Conservation (phyloP, 2,888 invertebrate species). For the Cyrtodaria siliqua region DNA sequence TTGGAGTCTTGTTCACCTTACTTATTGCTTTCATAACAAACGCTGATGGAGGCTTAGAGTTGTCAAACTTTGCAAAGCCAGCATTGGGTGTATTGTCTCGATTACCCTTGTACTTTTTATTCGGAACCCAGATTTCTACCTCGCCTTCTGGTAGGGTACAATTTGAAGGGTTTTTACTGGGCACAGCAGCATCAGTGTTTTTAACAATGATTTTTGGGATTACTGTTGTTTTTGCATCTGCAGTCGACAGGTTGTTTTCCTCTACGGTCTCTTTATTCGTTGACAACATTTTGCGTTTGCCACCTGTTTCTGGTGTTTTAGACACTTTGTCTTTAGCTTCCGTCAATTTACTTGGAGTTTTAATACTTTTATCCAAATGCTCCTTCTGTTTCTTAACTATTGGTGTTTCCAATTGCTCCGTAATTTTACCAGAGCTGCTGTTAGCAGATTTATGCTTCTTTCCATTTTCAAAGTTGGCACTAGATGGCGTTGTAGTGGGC, state of each 20-base stretch:
- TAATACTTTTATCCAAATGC: too few species aligned
- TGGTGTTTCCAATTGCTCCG: too few species aligned
- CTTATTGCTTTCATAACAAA: slow-evolving; percentile 68
- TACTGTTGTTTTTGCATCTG: not conserved
- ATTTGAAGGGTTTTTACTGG: not conserved
- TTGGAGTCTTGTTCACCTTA: slow-evolving; percentile 41
- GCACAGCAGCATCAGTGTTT: not conserved
- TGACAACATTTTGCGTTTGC: too few species aligned
- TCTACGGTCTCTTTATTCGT: too few species aligned
- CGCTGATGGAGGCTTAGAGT: slow-evolving; percentile 65
- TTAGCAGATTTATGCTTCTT: too few species aligned
- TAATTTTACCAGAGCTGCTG: too few species aligned
- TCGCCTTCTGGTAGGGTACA: slow-evolving; percentile 48
- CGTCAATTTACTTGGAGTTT: too few species aligned
- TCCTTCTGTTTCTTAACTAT: too few species aligned
- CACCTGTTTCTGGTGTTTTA: too few species aligned
- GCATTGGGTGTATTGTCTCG: slow-evolving; percentile 14
- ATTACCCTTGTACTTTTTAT: slow-evolving; percentile 69
- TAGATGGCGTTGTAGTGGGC: not conserved
- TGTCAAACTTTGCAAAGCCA: slow-evolving; percentile 71
- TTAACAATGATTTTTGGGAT: slow-evolving; percentile 14
- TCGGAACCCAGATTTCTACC: slow-evolving; percentile 67
- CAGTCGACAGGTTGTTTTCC: not conserved
- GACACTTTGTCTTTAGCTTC: too few species aligned
- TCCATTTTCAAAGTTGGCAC: too few species aligned